A percentile compares a stretch with the other conserved stretches of the same genome.
Conservation (phyloP, 2,888 invertebrate genomes). For the Trimorus sp. region DNA sequence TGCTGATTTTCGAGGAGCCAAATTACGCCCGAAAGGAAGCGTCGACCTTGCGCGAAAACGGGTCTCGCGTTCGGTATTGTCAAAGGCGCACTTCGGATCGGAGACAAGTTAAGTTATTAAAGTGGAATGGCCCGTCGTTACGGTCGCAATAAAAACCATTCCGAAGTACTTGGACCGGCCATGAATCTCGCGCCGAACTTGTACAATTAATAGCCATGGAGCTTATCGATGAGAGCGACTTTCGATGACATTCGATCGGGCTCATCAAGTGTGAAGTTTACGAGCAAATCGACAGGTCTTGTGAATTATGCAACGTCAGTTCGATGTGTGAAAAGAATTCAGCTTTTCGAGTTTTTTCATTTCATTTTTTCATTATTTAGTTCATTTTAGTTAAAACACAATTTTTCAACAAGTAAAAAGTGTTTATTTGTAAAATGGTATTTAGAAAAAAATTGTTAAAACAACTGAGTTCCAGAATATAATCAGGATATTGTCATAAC, state of each 20-base stretch:
- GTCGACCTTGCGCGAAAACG: too few relatives aligned
- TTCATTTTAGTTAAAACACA: too few relatives aligned
- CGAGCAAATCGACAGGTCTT: constrained; percentile 45
- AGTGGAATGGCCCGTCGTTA: constrained; percentile 42
- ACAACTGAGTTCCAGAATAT: too few relatives aligned
- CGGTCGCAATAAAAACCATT: constrained; percentile 42
- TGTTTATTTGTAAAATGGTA: too few relatives aligned
- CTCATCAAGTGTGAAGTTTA: constrained; percentile 60
- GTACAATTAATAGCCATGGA: constrained; percentile 35
- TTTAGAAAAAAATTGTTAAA: too few relatives aligned
- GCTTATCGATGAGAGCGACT: constrained; percentile 49
- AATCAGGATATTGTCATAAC: too few relatives aligned
- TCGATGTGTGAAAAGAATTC: neutral
- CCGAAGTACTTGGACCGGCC: constrained; percentile 33
- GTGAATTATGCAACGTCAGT: constrained; percentile 27
- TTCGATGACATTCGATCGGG: constrained; percentile 49
- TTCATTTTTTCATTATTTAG: constrained; percentile 1
- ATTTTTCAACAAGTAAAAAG: too few relatives aligned
- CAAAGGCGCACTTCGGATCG: neutral
- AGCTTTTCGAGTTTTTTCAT: neutral
- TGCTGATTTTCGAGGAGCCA: too few relatives aligned
- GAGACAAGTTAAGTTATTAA: constrained; percentile 54
- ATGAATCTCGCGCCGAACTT: constrained; percentile 38
- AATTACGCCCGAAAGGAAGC: too few relatives aligned
- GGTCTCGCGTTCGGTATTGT: neutral